Base-by-base conservation (phyloP, 1,140 invertebrate genomes). In the Drosophila neocordata region DNA sequence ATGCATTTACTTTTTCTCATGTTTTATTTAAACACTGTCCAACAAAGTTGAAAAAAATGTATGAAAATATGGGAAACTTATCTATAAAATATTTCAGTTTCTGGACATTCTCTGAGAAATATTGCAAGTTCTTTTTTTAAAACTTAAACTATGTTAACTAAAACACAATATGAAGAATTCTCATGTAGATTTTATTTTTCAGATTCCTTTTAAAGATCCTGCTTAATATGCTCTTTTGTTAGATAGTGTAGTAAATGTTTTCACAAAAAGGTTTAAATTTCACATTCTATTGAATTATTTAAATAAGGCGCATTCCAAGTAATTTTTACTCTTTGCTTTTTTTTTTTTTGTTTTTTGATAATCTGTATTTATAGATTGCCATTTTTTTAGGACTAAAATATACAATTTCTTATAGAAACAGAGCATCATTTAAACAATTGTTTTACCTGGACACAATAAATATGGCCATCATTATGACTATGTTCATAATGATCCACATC, bases 1-100 rank as follows among this genome's bases (percentile, higher is more conserved):
- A 75, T 75, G 72, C 55, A 51, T 27, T 31, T 58, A 9, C 35
- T 52, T 63, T 18, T 34, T 65, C 22, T 44, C 15, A 41, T 58
- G 34, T 38, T 27, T 44, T 56, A 12, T 34, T 8, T 2, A 6
- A 13, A 44, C 56, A 59, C 24, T 41, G 27, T 22, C 15, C 6
- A 5, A 57, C 11, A 27, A 53, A 22, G 24, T 52, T 62, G 27
- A 31, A 31, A 2, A 6, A 31, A 31, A 7, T 3, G 27, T 6
- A 6, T 31, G 7, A 31, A 31, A 31, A 31, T 31, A 24, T 24
- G 24, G 4, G 24, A 24, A 24, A 2, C 4, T 24, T 2, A 31
- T 31, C 22, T 6, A 5, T 4, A 1, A 8, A 38, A 7, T 15
- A 31, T 56, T 34, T 15, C n/a, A 55, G 22, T 34, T 31, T 35